Percentiles rank a stretch among this genome's conserved stretches.
phyloP scores from a whole-genome alignment of 2,888 invertebrate species.

The Andrena minutula region DNA sequence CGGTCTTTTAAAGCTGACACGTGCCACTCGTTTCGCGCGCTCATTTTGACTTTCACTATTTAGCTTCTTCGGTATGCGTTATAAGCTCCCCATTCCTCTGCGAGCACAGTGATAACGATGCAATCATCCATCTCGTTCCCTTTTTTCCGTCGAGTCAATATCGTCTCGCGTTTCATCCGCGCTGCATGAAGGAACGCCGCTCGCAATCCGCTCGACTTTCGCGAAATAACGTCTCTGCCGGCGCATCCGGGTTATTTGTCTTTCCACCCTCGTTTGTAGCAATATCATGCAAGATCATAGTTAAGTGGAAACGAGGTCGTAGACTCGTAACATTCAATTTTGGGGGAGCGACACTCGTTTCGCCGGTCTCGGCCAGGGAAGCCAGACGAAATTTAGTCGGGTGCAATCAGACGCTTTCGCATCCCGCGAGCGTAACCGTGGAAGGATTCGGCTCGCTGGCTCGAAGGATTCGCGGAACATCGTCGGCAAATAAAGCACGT shows the following conservation, averaged over 20 bases:
- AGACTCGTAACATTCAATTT: slow-evolving; percentile 62
- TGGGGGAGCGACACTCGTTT: slow-evolving; percentile 45
- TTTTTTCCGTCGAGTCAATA: slow-evolving; percentile 11
- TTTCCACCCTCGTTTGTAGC: slow-evolving; percentile 63
- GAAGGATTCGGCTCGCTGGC: slow-evolving; percentile 34
- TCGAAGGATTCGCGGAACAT: slow-evolving; percentile 30
- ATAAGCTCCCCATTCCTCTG: background rate
- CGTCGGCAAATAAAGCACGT: slow-evolving; percentile 45
- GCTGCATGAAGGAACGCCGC: slow-evolving; percentile 19
- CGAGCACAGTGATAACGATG: background rate
- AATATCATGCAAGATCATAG: slow-evolving; percentile 72
- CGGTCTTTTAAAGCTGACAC: background rate
- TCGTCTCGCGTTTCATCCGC: slow-evolving; percentile 33
- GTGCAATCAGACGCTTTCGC: slow-evolving; percentile 52
- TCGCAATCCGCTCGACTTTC: slow-evolving; percentile 23
- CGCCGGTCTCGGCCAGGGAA: slow-evolving; percentile 18
- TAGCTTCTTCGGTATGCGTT: background rate
- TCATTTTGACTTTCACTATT: too few relatives aligned
- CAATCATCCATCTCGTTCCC: background rate
- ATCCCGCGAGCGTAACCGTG: slow-evolving; percentile 23
- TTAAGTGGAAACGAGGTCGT: slow-evolving; percentile 66
- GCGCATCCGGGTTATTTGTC: slow-evolving; percentile 64
- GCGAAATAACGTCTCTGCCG: slow-evolving; percentile 58
- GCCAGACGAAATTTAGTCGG: slow-evolving; percentile 51
- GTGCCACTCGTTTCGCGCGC: background rate